A percentile compares a stretch with the other conserved stretches of the same genome.
Evolutionary conservation across 1,140 invertebrate genomes (phyloP).

Genomic region (Atta cephalotes): DNA sequence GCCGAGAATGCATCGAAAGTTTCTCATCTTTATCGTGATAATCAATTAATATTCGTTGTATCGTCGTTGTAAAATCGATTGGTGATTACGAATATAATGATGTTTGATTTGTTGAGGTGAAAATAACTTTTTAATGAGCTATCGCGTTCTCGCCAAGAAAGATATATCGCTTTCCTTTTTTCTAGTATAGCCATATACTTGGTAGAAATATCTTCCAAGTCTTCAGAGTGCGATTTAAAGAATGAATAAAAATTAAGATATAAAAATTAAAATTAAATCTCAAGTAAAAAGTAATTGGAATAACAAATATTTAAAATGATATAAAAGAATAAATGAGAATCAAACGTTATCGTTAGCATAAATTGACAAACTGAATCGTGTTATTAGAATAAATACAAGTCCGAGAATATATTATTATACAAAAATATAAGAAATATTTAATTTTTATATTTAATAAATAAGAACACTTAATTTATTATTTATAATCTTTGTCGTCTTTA

Average conservation of each 20-base stretch:
- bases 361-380: too few species aligned
- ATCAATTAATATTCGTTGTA: constrained; percentile 67
- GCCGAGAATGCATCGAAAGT: constrained; percentile 24
- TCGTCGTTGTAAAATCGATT: constrained; percentile 49
- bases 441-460: too few species aligned
- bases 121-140: constrained; percentile 52
- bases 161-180: constrained; percentile 1
- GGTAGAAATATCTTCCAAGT: background rate
- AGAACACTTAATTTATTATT: background rate
- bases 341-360: too few species aligned
- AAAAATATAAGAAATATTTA: too few species aligned
- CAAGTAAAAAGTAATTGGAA: background rate
- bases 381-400: too few species aligned
- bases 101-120: constrained; percentile 27
- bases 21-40: constrained; percentile 43
- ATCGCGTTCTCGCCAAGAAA: background rate
- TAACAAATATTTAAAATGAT: background rate
- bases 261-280: background rate
- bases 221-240: background rate
- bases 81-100: constrained; percentile 22
- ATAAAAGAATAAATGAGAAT: background rate
- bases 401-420: too few species aligned
- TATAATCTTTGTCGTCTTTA: background rate
- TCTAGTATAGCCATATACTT: background rate
- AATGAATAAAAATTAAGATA: background rate